Evolutionary conservation across 2,113 vertebrate genomes (phyloP).

Genomic region (Tragelaphus imberbis): DNA sequence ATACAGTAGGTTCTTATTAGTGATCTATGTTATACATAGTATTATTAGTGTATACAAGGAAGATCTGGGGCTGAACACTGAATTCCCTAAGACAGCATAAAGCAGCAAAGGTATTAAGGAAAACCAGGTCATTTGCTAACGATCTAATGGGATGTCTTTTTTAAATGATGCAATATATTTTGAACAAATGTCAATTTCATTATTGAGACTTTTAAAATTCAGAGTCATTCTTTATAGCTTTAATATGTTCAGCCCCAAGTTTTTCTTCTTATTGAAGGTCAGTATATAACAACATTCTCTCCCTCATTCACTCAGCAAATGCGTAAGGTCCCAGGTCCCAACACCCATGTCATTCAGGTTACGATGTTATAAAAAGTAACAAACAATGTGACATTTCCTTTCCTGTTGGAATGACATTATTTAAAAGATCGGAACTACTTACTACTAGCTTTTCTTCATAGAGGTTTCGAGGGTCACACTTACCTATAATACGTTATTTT

Average conservation of each 20-base stretch:
- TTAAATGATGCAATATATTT: slow-evolving; percentile 51
- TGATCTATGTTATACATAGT: not conserved
- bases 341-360: slow-evolving; percentile 38
- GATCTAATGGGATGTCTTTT: slow-evolving; percentile 49
- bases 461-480: slow-evolving; percentile 48
- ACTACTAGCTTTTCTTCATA: slow-evolving; percentile 24
- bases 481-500: slow-evolving; percentile 37
- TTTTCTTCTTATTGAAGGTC: slow-evolving; percentile 45
- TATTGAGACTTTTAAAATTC: slow-evolving; percentile 61
- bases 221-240: slow-evolving; percentile 55
- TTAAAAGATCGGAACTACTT: slow-evolving; percentile 59
- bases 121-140: slow-evolving; percentile 4
- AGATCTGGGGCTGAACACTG: not conserved
- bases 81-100: not conserved
- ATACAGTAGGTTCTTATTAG: not conserved
- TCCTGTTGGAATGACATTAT: slow-evolving; percentile 59
- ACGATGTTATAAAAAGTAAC: slow-evolving; percentile 34
- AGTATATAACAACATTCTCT: slow-evolving; percentile 33
- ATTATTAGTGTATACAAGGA: not conserved
- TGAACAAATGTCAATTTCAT: slow-evolving; percentile 73
- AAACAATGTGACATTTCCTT: slow-evolving; percentile 68
- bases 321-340: slow-evolving; percentile 1
- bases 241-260: slow-evolving; percentile 40
- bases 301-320: slow-evolving; percentile 51
- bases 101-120: not conserved